Conservation (phyloP, 1,140 invertebrate species). For the Psilanteris sp. region DNA sequence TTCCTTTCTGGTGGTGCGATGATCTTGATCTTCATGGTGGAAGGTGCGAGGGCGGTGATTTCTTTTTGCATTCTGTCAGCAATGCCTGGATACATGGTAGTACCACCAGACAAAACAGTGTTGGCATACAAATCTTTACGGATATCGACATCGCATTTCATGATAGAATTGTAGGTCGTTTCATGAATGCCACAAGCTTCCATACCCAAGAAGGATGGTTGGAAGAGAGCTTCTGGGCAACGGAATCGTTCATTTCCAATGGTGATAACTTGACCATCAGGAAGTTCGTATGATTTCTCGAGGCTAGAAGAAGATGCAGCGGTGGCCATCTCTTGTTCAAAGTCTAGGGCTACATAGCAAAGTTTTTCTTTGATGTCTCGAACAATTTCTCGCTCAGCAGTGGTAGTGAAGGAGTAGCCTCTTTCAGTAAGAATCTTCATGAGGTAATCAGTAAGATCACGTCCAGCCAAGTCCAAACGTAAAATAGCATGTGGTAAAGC, state of each 20-base stretch:
- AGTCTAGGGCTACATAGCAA: slow-evolving; percentile 84
- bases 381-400: slow-evolving; percentile 87
- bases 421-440: slow-evolving; percentile 87
- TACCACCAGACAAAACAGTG: slow-evolving; percentile 88
- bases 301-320: slow-evolving; percentile 86
- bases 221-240: slow-evolving; percentile 92
- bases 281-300: slow-evolving; percentile 91
- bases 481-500: slow-evolving; percentile 88
- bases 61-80: slow-evolving; percentile 92
- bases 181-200: slow-evolving; percentile 91
- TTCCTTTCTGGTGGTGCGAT: slow-evolving; percentile 84
- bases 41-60: slow-evolving; percentile 84
- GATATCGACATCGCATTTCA: slow-evolving; percentile 94
- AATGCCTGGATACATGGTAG: slow-evolving; percentile 95
- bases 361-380: slow-evolving; percentile 74
- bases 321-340: slow-evolving; percentile 94
- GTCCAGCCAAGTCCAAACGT: slow-evolving; percentile 92
- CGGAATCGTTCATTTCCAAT: slow-evolving; percentile 94
- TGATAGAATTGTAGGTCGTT: slow-evolving; percentile 93
- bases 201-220: slow-evolving; percentile 90
- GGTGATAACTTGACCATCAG: slow-evolving; percentile 89
- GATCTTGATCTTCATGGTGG: slow-evolving; percentile 96
- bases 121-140: slow-evolving; percentile 88
- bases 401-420: slow-evolving; percentile 82
- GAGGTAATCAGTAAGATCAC: slow-evolving; percentile 88